A percentile compares a stretch with the other conserved stretches of the same genome.
These are phyloP conservation scores for Rhodinocichla rosea DNA, from an alignment of 2,113 vertebrate species.

Conservation along the genomic window DNA sequence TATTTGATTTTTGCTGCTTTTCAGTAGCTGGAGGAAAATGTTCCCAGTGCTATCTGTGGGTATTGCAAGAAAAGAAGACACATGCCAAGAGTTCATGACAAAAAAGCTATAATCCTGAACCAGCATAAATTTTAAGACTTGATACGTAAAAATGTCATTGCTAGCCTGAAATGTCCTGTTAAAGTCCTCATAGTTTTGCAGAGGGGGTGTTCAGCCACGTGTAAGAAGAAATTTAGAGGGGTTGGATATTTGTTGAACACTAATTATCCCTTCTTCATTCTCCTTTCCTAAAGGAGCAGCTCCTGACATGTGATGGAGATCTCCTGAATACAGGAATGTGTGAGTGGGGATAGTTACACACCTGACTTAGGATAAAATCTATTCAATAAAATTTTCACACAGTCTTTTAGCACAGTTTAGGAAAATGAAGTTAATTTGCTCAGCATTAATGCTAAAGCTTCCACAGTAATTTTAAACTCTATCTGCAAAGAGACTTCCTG, in stretches of 20 bases:
- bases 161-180: not conserved
- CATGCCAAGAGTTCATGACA: not conserved
- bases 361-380: not conserved
- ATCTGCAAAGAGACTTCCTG: not conserved
- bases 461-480: not conserved
- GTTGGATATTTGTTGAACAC: not conserved
- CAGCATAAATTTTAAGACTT: not conserved
- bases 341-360: not conserved
- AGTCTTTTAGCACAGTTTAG: not conserved
- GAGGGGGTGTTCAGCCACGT: not conserved
- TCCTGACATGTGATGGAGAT: not conserved
- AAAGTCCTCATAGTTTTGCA: not conserved
- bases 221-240: not conserved
- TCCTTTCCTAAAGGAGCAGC: not conserved
- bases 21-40: not conserved
- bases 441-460: not conserved
- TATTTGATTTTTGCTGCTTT: not conserved
- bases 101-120: not conserved
- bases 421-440: not conserved
- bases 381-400: not conserved
- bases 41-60: not conserved
- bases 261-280: not conserved
- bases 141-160: not conserved
- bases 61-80: not conserved
- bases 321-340: rapidly evolving